Base-by-base conservation (phyloP, 1,140 invertebrate genomes). In the Wasmannia auropunctata region DNA sequence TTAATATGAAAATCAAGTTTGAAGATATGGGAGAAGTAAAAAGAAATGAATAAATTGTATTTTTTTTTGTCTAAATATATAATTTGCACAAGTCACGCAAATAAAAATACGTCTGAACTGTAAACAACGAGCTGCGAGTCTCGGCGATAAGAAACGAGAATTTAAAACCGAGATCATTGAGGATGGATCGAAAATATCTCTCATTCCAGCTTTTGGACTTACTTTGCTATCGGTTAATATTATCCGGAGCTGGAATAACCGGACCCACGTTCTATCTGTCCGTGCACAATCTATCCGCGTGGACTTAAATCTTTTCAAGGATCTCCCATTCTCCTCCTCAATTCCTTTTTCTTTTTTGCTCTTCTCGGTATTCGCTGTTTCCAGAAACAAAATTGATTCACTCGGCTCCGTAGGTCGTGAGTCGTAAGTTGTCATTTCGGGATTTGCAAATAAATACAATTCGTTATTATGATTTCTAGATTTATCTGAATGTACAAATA, bases 221-320 rank as follows among this genome's bases (percentile, higher is more conserved):
- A 46, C 62, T 69, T 80, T 80, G 62, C 76, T 43, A 79, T 40
- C 40, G 58, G 34, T 31, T 80, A 80, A 80, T 80, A 80, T 80
- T 69, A 80, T 69, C 77, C n/a, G 19, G 63, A 80, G 62, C 62
- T 80, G 63, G 77, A 80, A 80, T 80, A 80, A 80, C 77, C 31
- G 46, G 77, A n/a, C n/a, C 77, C 46, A 40, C 19, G 76, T 79
- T 79, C 22, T 60, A 60, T 60, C 56, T 60, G 56, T 60, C 25
- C 56, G 25, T 6, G 56, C 22, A 60, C 56, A 28, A 79, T 79
- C 76, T 79, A 79, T 79, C 22, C 58, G 46, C 28, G 10, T 51
- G 49, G 19, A 69, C n/a, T n/a, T n/a, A n/a, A 84, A 84, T 74
- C 40, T 37, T 84, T 40, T 74, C 51, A 74, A 84, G 54, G 40